phyloP scores from a whole-genome alignment of 2,113 vertebrate species.

The Cathartes aura region DNA sequence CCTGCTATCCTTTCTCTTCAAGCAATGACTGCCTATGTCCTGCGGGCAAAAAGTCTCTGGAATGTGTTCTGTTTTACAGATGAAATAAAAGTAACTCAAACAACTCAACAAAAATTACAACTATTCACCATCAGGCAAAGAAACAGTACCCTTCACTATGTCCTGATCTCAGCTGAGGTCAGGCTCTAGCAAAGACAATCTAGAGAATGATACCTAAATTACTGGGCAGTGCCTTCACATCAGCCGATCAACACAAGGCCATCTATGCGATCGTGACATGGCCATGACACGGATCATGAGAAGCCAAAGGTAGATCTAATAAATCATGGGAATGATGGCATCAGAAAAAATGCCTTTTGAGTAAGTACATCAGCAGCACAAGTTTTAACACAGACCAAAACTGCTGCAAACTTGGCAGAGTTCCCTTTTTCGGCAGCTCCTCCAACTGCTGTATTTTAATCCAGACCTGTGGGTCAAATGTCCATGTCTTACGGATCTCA shows the following conservation, averaged over 20 bases:
- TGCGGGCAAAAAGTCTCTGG: background rate
- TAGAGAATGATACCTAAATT: background rate
- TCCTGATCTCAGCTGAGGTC: background rate
- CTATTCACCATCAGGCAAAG: background rate
- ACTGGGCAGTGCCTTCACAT: background rate
- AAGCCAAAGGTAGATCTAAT: background rate
- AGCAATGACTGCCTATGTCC: background rate
- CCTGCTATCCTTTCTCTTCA: background rate
- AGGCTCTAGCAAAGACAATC: background rate
- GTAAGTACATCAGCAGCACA: background rate
- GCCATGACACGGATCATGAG: background rate
- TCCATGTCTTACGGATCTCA: background rate
- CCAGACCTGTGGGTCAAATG: background rate
- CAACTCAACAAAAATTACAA: background rate
- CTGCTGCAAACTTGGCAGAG: background rate
- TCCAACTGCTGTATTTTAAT: background rate
- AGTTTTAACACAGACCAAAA: background rate
- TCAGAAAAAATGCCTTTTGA: background rate
- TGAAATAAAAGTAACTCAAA: background rate
- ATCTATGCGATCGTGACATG: background rate
- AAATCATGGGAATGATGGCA: background rate
- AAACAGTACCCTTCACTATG: background rate
- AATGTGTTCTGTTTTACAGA: background rate
- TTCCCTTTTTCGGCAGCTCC: background rate
- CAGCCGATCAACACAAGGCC: background rate